phyloP scores from a whole-genome alignment of 2,888 invertebrate genomes.

The Oxystoma pomonae region DNA sequence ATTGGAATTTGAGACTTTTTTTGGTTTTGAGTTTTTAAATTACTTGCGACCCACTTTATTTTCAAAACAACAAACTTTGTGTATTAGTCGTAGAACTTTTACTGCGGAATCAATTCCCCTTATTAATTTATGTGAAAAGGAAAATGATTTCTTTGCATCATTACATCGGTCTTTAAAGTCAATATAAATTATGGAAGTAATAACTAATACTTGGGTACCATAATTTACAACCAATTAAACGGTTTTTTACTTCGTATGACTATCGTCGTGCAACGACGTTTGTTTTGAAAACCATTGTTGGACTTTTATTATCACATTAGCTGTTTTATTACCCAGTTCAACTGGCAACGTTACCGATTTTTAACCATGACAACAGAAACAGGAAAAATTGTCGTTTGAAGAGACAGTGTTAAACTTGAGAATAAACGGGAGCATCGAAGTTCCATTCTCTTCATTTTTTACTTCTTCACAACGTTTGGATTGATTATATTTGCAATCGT shows the following conservation, averaged over 20 bases:
- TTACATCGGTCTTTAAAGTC: background rate
- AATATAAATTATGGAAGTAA: background rate
- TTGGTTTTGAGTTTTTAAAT: background rate
- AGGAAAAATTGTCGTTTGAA: no score
- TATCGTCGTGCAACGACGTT: background rate
- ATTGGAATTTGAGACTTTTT: no score
- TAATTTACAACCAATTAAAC: background rate
- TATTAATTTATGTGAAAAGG: background rate
- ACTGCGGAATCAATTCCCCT: no score
- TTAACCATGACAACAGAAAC: no score
- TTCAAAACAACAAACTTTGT: background rate
- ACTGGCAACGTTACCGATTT: no score
- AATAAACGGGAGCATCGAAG: no score
- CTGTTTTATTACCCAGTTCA: background rate
- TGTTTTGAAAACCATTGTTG: background rate
- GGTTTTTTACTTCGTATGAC: background rate
- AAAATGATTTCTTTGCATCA: background rate
- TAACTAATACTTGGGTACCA: background rate
- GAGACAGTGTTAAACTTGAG: no score
- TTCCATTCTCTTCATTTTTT: no score
- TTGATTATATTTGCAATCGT: no score
- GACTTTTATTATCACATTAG: background rate
- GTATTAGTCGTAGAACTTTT: background rate
- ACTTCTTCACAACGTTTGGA: no score
- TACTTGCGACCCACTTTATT: background rate